These are phyloP conservation scores for Oscheius myriophilus DNA, from an alignment of 2,888 invertebrate genomes.

Conservation along the genomic window DNA sequence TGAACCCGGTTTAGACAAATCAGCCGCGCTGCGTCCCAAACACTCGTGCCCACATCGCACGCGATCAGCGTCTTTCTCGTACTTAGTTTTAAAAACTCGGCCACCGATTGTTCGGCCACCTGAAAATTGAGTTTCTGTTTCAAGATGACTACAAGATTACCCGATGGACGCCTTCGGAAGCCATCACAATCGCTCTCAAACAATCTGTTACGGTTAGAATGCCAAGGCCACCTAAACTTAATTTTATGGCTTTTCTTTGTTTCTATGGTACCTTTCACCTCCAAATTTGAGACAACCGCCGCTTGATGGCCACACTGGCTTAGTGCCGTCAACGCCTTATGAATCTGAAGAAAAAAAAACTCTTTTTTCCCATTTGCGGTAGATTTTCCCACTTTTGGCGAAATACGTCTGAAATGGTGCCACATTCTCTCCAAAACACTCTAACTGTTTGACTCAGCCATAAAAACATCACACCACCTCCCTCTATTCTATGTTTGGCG, in stretches of 20 bases:
- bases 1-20: slow-evolving; percentile 64
- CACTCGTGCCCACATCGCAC: slow-evolving; percentile 38
- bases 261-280: slow-evolving; percentile 18
- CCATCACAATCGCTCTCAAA: slow-evolving; percentile 54
- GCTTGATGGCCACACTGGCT: slow-evolving; percentile 56
- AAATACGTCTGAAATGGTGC: too few relatives aligned
- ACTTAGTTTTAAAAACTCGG: slow-evolving; percentile 33
- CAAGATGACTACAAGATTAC: slow-evolving; percentile 10
- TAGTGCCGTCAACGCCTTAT: slow-evolving; percentile 59
- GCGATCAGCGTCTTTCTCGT: slow-evolving; percentile 29
- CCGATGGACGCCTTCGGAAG: slow-evolving; percentile 47
- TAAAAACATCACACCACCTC: background rate
- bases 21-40: slow-evolving; percentile 67
- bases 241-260: background rate
- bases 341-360: slow-evolving; percentile 56
- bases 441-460: too few relatives aligned
- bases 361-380: slow-evolving; percentile 6
- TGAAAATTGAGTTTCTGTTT: slow-evolving; percentile 2
- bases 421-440: too few relatives aligned
- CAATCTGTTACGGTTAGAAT: slow-evolving; percentile 63
- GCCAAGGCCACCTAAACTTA: slow-evolving; percentile 26
- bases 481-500: background rate
- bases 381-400: too few relatives aligned
- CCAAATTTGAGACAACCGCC: slow-evolving; percentile 52
- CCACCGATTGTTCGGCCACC: slow-evolving; percentile 42